Evolutionary conservation across 2,888 invertebrate species (phyloP).

Genomic region (Tachystola acroxantha): DNA sequence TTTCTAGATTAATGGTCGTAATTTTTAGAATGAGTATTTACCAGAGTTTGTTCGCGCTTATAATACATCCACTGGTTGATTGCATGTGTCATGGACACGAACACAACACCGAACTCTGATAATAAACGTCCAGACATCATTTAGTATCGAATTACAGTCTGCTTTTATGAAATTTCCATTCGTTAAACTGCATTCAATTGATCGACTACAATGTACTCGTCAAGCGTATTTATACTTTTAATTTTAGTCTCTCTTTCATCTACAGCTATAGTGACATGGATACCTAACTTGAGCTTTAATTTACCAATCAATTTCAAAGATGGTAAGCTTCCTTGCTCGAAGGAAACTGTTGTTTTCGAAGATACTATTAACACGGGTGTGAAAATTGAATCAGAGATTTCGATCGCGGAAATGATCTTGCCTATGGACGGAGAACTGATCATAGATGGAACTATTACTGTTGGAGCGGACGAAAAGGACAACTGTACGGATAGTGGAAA

Average conservation of each 20-base stretch:
- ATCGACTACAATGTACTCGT: constrained; percentile 12
- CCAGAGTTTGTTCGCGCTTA: too few species aligned
- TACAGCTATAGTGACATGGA: constrained; percentile 49
- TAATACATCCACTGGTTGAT: too few species aligned
- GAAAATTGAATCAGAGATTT: constrained; percentile 34
- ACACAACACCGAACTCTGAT: constrained; percentile 23
- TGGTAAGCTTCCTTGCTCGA: constrained; percentile 56
- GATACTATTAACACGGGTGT: constrained; percentile 39
- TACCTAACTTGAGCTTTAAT: constrained; percentile 54
- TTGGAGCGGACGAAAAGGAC: constrained; percentile 42
- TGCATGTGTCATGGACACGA: constrained; percentile 27
- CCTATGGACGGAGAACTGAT: constrained; percentile 54
- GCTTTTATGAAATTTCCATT: constrained; percentile 34
- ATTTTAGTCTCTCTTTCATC: constrained; percentile 22
- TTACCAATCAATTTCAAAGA: constrained; percentile 50
- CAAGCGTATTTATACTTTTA: constrained; percentile 6
- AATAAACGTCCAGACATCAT: constrained; percentile 48
- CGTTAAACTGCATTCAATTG: constrained; percentile 26
- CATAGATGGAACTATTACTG: constrained; percentile 32
- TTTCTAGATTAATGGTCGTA: too few species aligned
- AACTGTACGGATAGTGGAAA: constrained; percentile 35
- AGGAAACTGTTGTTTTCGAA: constrained; percentile 57
- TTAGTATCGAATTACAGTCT: constrained; percentile 51
- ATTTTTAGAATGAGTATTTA: too few species aligned
- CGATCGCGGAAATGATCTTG: constrained; percentile 46